These are phyloP conservation scores for Watsonalla cultraria DNA, from an alignment of 2,888 invertebrate species.

Conservation along the genomic window DNA sequence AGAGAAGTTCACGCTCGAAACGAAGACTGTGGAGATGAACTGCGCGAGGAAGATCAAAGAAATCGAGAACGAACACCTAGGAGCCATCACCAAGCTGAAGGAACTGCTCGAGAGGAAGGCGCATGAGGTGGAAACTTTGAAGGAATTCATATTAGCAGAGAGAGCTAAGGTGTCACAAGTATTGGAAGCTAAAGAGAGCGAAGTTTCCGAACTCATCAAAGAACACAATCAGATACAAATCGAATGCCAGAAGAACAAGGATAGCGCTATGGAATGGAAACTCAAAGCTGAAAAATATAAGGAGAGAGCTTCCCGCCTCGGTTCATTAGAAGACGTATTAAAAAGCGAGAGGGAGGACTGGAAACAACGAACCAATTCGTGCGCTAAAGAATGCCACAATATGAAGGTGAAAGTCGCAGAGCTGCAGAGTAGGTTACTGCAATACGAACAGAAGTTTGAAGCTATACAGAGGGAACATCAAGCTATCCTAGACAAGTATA, in stretches of 20 bases:
- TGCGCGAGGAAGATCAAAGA: constrained; percentile 69
- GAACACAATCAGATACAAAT: constrained; percentile 59
- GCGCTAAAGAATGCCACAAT: constrained; percentile 50
- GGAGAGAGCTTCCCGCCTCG: constrained; percentile 49
- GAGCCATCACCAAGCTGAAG: constrained; percentile 64
- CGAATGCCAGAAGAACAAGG: constrained; percentile 58
- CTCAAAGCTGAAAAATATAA: constrained; percentile 59
- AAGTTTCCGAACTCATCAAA: constrained; percentile 66
- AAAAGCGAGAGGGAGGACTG: constrained; percentile 62
- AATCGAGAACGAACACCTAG: constrained; percentile 71
- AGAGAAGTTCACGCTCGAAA: constrained; percentile 80
- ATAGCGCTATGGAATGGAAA: constrained; percentile 52
- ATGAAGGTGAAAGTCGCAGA: constrained; percentile 65
- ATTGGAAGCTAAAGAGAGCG: constrained; percentile 71
- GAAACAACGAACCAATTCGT: constrained; percentile 45
- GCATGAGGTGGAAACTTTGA: constrained; percentile 72
- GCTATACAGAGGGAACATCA: constrained; percentile 63
- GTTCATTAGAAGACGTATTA: constrained; percentile 53
- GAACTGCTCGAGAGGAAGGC: constrained; percentile 72
- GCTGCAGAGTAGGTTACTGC: constrained; percentile 59
- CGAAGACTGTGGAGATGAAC: constrained; percentile 78
- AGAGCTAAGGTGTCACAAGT: constrained; percentile 71
- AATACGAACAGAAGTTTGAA: constrained; percentile 56
- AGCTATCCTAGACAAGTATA: constrained; percentile 78
- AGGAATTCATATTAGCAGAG: constrained; percentile 72